Conservation (phyloP, 2,888 invertebrate species). For the Leptura quadrifasciata region DNA sequence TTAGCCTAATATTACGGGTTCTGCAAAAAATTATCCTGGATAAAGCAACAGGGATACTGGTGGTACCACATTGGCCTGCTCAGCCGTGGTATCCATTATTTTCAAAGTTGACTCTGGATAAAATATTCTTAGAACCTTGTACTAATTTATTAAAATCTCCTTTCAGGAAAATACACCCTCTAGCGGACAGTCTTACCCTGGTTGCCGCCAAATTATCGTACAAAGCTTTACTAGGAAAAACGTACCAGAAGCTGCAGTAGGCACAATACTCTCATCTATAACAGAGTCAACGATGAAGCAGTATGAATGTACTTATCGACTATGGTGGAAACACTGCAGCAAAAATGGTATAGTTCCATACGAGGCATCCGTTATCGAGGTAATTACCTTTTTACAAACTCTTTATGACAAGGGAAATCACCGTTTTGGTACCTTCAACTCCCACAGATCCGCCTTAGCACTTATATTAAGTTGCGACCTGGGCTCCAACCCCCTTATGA, state of each 20-base stretch:
- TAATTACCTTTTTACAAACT: neutral
- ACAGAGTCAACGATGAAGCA: neutral
- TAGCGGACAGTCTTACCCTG: slow-evolving; percentile 36
- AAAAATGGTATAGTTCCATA: neutral
- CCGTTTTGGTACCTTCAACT: slow-evolving; percentile 1
- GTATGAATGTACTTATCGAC: neutral
- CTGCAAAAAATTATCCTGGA: slow-evolving; percentile 60
- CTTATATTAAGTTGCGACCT: neutral
- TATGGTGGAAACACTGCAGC: slow-evolving; percentile 1
- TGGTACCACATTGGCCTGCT: slow-evolving; percentile 42
- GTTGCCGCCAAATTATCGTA: slow-evolving; percentile 37
- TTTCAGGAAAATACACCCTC: slow-evolving; percentile 40
- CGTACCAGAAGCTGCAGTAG: neutral
- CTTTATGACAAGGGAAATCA: neutral
- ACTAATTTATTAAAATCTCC: slow-evolving; percentile 31
- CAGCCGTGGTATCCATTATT: slow-evolving; percentile 42
- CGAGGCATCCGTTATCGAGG: neutral
- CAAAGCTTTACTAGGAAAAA: slow-evolving; percentile 9
- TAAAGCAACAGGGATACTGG: slow-evolving; percentile 57
- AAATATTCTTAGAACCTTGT: slow-evolving; percentile 9
- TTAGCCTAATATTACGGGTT: slow-evolving; percentile 55
- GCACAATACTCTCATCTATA: neutral
- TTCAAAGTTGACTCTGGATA: neutral
- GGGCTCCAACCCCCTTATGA: neutral
- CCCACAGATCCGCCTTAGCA: neutral